These are phyloP conservation scores for Struthidea cinerea DNA, from an alignment of 2,113 vertebrate genomes.

Conservation along the genomic window DNA sequence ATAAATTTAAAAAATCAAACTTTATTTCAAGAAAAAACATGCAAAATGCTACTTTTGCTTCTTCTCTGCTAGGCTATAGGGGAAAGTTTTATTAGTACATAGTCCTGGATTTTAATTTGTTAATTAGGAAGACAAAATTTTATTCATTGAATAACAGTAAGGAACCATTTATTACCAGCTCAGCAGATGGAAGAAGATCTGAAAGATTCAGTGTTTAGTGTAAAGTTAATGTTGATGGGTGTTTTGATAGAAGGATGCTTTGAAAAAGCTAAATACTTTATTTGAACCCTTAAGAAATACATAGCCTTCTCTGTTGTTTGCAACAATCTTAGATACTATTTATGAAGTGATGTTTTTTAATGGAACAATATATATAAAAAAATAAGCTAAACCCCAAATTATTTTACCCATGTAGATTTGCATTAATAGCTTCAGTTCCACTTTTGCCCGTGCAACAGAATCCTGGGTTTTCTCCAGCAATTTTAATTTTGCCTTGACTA, in stretches of 20 bases:
- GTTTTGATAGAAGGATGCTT: background rate
- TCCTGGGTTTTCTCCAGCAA: background rate
- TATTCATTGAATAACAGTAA: background rate
- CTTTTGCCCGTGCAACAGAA: background rate
- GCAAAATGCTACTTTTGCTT: background rate
- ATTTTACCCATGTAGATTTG: background rate
- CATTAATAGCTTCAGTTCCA: background rate
- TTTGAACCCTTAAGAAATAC: background rate
- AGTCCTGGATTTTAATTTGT: background rate
- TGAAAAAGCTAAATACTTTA: background rate
- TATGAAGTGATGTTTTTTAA: background rate
- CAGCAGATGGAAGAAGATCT: background rate
- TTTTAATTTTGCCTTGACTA: background rate
- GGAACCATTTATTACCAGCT: background rate
- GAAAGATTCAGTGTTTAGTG: background rate
- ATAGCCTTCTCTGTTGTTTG: background rate
- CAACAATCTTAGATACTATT: background rate
- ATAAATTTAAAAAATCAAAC: rapidly evolving
- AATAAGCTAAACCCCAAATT: background rate
- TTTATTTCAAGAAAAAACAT: background rate
- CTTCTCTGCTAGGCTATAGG: background rate
- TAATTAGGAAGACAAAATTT: background rate
- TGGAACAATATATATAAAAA: background rate
- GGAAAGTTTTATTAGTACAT: background rate
- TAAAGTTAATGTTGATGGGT: background rate